phyloP scores from a whole-genome alignment of 2,888 invertebrate genomes.

The Pammene fasciana region DNA sequence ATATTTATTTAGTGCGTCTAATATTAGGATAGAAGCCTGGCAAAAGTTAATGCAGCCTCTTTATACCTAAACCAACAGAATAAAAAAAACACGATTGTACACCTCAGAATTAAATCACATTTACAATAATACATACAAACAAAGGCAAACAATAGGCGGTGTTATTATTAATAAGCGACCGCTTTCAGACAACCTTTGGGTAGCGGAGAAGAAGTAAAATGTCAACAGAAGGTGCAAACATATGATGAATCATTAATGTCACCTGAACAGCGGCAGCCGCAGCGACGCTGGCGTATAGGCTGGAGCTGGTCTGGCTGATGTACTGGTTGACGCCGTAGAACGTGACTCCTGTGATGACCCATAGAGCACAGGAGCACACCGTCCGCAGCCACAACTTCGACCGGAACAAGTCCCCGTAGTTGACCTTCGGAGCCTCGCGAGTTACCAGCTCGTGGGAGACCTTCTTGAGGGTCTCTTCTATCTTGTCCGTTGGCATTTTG shows the following conservation, averaged over 20 bases:
- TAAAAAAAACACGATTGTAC: too few species aligned
- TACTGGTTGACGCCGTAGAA: slow-evolving; percentile 94
- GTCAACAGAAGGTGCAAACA: too few species aligned
- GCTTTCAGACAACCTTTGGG: too few species aligned
- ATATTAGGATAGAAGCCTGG: too few species aligned
- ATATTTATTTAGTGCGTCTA: too few species aligned
- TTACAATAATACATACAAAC: too few species aligned
- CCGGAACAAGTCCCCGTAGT: slow-evolving; percentile 85
- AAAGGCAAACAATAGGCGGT: too few species aligned
- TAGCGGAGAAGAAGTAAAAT: too few species aligned
- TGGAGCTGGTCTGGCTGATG: slow-evolving; percentile 89
- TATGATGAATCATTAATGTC: neutral
- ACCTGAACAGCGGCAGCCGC: slow-evolving; percentile 81
- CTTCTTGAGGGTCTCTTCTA: slow-evolving; percentile 72
- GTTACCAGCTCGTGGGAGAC: slow-evolving; percentile 57
- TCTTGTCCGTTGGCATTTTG: slow-evolving; percentile 73
- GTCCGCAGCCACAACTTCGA: slow-evolving; percentile 86
- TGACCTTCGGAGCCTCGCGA: slow-evolving; percentile 66
- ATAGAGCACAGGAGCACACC: slow-evolving; percentile 86
- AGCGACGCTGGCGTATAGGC: slow-evolving; percentile 92
- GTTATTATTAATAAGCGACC: too few species aligned
- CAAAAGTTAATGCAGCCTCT: too few species aligned
- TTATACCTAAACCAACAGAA: too few species aligned
- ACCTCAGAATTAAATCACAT: too few species aligned
- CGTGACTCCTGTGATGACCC: slow-evolving; percentile 92